Evolutionary conservation across 2,113 vertebrate genomes (phyloP).

Genomic region (Anguilla japonica): DNA sequence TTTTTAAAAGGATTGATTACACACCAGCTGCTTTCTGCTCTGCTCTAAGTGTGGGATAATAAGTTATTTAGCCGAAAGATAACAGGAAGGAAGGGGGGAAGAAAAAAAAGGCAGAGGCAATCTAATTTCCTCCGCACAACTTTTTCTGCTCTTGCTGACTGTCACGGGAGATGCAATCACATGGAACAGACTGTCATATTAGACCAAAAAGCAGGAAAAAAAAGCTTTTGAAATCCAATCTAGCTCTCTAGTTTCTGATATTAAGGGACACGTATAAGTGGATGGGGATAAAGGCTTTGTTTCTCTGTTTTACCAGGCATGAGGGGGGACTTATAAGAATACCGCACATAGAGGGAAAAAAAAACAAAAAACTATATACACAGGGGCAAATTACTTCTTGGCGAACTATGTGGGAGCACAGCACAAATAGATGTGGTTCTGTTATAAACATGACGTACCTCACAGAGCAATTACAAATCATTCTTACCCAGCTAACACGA

Average conservation of each 20-base stretch:
- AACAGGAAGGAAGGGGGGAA: constrained; percentile 33
- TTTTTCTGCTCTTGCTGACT: constrained; percentile 42
- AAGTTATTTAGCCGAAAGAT: constrained; percentile 56
- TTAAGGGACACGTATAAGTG: neutral
- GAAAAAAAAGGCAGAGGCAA: constrained; percentile 29
- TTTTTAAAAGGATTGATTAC: constrained; percentile 73
- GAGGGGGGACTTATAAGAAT: neutral
- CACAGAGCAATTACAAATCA: neutral
- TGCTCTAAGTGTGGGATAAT: constrained; percentile 57
- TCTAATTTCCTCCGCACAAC: constrained; percentile 45
- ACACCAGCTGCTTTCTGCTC: constrained; percentile 52
- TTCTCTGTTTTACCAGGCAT: neutral
- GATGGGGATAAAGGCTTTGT: neutral
- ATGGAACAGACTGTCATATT: constrained; percentile 14
- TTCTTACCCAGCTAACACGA: neutral
- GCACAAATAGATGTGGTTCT: neutral
- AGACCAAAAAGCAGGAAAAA: neutral
- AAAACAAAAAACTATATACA: neutral
- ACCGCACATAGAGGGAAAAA: neutral
- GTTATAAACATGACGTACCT: neutral
- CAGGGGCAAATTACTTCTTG: neutral
- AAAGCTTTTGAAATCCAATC: constrained; percentile 8
- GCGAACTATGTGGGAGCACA: neutral
- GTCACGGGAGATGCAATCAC: constrained; percentile 31
- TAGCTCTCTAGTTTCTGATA: neutral